These are phyloP conservation scores for Rhegmatorhina hoffmannsi DNA, from an alignment of 2,113 vertebrate genomes.

Conservation along the genomic window DNA sequence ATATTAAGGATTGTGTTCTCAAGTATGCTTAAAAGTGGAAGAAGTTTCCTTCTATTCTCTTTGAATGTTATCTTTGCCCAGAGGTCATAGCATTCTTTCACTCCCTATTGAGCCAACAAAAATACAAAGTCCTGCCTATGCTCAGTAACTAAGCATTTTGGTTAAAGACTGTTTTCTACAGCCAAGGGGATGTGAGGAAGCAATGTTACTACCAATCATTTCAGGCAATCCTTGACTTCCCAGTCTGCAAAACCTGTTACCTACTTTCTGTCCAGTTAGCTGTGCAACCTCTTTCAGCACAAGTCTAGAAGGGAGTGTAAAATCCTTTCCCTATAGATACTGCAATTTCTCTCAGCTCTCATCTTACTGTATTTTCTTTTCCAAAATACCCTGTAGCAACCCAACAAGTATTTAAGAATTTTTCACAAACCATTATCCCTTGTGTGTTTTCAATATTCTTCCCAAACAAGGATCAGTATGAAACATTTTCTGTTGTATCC, in stretches of 20 bases:
- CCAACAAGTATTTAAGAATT: background rate
- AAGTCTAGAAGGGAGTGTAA: background rate
- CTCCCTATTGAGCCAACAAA: background rate
- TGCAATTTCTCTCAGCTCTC: background rate
- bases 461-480: background rate
- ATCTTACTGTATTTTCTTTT: background rate
- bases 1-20: background rate
- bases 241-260: background rate
- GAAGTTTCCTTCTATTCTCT: background rate
- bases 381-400: background rate
- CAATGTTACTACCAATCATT: background rate
- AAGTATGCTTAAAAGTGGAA: background rate
- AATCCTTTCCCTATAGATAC: background rate
- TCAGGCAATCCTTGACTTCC: background rate
- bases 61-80: background rate
- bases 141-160: background rate
- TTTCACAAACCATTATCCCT: background rate
- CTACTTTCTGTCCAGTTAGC: background rate
- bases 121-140: background rate
- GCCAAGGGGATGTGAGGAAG: background rate
- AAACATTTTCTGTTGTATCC: background rate
- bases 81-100: background rate
- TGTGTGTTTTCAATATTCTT: conserved; percentile 7
- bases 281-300: background rate
- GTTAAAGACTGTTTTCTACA: background rate